A percentile compares a stretch with the other conserved stretches of the same genome.
Evolutionary conservation across 2,113 vertebrate species (phyloP).

Genomic region (Paramisgurnus dabryanus): DNA sequence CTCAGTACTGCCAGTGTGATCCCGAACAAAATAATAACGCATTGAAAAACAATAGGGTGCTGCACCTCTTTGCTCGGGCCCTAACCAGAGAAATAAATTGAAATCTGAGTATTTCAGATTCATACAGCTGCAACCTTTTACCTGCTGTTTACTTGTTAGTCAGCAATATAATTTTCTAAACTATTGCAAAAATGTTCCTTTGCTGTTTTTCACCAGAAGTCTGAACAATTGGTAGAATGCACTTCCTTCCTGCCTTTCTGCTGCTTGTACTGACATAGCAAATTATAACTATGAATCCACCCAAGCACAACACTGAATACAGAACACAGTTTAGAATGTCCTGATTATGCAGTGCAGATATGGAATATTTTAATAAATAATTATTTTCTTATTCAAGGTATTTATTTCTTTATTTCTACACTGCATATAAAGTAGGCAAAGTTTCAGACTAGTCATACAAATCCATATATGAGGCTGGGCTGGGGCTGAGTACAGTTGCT

Average conservation of each 20-base stretch:
- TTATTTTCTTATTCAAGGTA: neutral
- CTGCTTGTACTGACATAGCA: conserved; percentile 16
- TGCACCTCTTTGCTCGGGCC: too few relatives aligned
- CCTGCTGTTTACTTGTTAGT: neutral
- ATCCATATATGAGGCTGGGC: neutral
- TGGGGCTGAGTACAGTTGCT: conserved; percentile 5
- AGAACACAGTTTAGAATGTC: neutral
- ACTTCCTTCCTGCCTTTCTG: conserved; percentile 51
- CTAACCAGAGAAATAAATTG: too few relatives aligned
- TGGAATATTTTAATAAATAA: neutral
- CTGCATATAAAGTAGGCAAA: neutral
- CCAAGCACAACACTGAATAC: conserved; percentile 3
- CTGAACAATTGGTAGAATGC: conserved; percentile 43
- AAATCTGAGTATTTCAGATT: neutral
- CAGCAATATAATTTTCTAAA: conserved; percentile 1
- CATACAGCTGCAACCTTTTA: neutral
- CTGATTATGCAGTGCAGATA: neutral
- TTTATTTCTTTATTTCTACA: neutral
- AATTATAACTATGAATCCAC: neutral
- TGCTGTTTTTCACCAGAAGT: conserved; percentile 7
- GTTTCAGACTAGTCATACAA: neutral
- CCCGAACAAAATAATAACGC: neutral
- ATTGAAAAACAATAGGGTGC: neutral
- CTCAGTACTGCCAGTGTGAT: neutral
- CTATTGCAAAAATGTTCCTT: neutral